These are phyloP conservation scores for Agelas oroides DNA, from an alignment of 37 sponge, comb jelly and placozoan genomes.

Conservation along the genomic window DNA sequence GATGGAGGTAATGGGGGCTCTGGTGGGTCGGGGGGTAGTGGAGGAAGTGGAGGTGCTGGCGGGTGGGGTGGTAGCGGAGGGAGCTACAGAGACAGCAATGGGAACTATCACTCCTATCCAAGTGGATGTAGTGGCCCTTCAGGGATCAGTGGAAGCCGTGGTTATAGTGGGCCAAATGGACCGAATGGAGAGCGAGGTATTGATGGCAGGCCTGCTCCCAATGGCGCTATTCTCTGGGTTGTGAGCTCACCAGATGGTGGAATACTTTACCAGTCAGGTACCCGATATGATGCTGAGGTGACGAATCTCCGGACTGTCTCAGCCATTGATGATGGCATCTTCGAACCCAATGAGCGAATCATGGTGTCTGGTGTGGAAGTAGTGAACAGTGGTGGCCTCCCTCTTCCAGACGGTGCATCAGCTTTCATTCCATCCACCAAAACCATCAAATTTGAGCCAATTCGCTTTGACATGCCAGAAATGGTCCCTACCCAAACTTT, in stretches of 20 bases:
- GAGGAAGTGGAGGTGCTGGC: conserved; percentile 67
- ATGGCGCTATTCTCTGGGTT: conserved; percentile 75
- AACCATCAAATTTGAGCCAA: conserved; percentile 76
- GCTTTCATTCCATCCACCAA: conserved; percentile 65
- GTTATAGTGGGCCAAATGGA: conserved; percentile 46
- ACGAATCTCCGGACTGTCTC: conserved; percentile 45
- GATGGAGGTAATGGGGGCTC: conserved; percentile 60
- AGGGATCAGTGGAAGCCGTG: conserved; percentile 46
- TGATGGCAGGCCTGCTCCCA: conserved; percentile 49
- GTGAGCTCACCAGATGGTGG: conserved; percentile 52
- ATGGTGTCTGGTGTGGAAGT: conserved; percentile 51
- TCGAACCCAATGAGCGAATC: conserved; percentile 86
- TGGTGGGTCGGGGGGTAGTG: conserved; percentile 71
- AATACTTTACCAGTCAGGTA: conserved; percentile 59
- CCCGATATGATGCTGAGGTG: conserved; percentile 71
- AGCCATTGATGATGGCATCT: conserved; percentile 86
- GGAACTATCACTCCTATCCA: conserved; percentile 26
- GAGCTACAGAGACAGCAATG: conserved; percentile 31
- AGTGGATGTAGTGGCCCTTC: conserved; percentile 25
- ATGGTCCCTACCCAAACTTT: conserved; percentile 46
- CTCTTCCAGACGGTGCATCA: conserved; percentile 65
- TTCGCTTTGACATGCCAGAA: conserved; percentile 63
- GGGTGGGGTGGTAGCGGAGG: conserved; percentile 59
- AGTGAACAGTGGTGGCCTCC: conserved; percentile 69
- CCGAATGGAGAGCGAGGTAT: conserved; percentile 34